Base-by-base conservation (phyloP, 2,113 vertebrate species). In the Nannospalax galili region DNA sequence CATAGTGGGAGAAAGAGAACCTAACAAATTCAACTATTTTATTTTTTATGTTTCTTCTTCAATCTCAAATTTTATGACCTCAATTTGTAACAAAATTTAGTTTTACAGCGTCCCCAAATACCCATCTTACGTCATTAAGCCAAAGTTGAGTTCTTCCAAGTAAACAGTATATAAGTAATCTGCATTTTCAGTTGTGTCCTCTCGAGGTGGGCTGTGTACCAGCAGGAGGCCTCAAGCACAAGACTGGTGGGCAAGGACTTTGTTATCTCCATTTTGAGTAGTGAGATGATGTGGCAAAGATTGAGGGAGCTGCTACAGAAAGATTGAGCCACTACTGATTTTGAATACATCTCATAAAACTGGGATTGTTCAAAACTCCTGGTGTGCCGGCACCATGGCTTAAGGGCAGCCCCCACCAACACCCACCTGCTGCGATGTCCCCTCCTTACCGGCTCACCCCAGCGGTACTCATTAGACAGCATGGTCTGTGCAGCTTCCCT, bases 391-490 rank as follows among this genome's bases (percentile, higher is more conserved):
- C 19, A 6, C 11, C 16, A 0, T 0, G 32, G 58, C 52, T 65
- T 75, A 40, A 28, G 67, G 84, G 84, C 62, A 14, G 26, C 42
- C 30, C 32, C 20, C 67, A 32, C 10, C 32, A 40, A 58, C 26
- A 2, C 24, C 6, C 52, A n/a, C 72, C 60, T 70, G 64, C 24
- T 70, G 62, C 37, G 28, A 56, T 5, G 24, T 17, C 16, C 3
- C 64, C 58, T 24, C 28, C 84, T 84, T 37, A 52, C 56, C 90
- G 74, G 91, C 52, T 78, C 40, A 65, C 73, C 20, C 62, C 48
- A 58, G 73, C 0, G 0, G 70, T 58, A 35, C 92, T 96, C 93
- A 93, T 93, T 96, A 93, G 60, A 81, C 88, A 85, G 88, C 5
- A 45, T 7, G 91, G 87, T 94, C 92, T 80, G 26, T 75, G 84